Evolutionary conservation across 2,888 invertebrate species (phyloP), one percentile per base, ranked within the genome.

Genomic region (Drosophila nr. perissopoda): DNA sequence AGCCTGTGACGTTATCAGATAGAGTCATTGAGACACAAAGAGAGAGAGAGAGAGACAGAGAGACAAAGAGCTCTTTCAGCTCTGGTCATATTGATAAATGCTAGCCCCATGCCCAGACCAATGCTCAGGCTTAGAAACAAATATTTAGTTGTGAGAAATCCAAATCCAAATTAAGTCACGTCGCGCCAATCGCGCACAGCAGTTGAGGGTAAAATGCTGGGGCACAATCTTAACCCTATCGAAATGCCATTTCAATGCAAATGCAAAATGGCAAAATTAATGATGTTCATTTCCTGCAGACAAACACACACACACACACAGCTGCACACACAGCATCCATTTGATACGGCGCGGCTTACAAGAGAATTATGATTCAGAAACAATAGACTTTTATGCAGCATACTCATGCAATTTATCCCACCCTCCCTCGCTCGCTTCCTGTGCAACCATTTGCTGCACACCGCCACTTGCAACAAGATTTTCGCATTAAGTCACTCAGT

Each of bases 161-260:
- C 81, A 80, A 85, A 80, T 88, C 88, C 80, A 92, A 91, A 91
- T 92, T 87, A 91, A 91, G 92, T 91, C 91, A 92, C 91, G 91
- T 91, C 90, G 88, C 82, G 82, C 81, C 92, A 92, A 91, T 92
- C 91, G 92, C 86, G 81, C 76, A 83, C 88, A 91, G 89, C 91
- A 88, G 91, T 74, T 76, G 76, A 38, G 57, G 29, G 40, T 16
- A 61, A 67, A 71, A 67, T 71, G 72, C 73, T 74, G 67, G 60
- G 57, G 48, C 59, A 51, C 79, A 79, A 82, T 86, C 89, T 86
- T 89, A 79, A 76, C 85, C 80, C 82, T 81, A 89, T 86, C 87
- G 90, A 87, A 90, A 89, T 89, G 87, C 74, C 90, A 86, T 88
- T 85, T 89, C 88, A 90, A 88, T 89, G 89, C 85, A 84, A 90